A percentile compares a stretch with the other conserved stretches of the same genome.
Evolutionary conservation across 2,888 invertebrate species (phyloP).

Genomic region (Pammene aurita): DNA sequence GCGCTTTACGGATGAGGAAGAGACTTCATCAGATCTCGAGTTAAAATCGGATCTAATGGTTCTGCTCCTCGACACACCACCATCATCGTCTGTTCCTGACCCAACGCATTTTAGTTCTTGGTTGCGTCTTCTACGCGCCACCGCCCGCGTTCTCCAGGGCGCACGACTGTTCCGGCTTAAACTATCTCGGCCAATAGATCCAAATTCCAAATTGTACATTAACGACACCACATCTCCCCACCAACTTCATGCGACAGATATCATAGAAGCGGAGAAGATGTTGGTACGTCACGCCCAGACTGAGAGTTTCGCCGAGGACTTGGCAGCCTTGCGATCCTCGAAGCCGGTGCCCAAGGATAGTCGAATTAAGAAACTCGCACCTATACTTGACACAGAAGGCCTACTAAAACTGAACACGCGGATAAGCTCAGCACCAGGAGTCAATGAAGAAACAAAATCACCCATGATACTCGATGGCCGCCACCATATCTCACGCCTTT

Average conservation of each 20-base stretch:
- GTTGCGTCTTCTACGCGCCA: constrained; percentile 9
- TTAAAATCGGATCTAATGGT: too few relatives aligned
- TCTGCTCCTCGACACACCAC: neutral
- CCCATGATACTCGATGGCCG: too few relatives aligned
- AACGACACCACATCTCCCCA: neutral
- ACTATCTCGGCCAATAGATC: constrained; percentile 11
- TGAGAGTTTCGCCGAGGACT: too few relatives aligned
- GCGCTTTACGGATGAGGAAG: too few relatives aligned
- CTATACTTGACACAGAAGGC: neutral
- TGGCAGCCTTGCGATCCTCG: too few relatives aligned
- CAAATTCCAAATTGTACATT: neutral
- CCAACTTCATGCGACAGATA: constrained; percentile 1
- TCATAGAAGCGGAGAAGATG: constrained; percentile 4
- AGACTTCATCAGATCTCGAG: too few relatives aligned
- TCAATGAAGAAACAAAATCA: too few relatives aligned
- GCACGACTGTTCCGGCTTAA: constrained; percentile 11
- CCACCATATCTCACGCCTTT: too few relatives aligned
- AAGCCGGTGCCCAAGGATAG: too few relatives aligned
- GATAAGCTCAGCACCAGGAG: too few relatives aligned
- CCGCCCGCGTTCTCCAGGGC: constrained; percentile 9
- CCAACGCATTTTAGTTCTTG: constrained; percentile 4
- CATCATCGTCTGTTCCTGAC: neutral
- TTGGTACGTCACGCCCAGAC: too few relatives aligned
- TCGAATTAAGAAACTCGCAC: neutral
- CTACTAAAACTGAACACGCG: too few relatives aligned